Percentiles rank a stretch among this genome's conserved stretches.
These are phyloP conservation scores for Leucophenga montana DNA, from an alignment of 2,888 invertebrate genomes.

Conservation along the genomic window DNA sequence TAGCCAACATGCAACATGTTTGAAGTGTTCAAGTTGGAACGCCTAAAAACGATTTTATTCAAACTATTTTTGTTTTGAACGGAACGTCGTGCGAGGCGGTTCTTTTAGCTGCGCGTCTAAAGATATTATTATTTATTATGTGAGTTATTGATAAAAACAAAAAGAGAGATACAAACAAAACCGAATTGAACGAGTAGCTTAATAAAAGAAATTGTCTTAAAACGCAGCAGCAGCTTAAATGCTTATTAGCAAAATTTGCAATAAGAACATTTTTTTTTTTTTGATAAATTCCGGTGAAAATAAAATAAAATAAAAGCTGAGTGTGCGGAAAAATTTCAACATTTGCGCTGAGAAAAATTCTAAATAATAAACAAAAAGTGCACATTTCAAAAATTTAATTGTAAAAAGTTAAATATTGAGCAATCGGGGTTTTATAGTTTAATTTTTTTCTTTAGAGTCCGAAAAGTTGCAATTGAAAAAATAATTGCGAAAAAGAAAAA, in stretches of 20 bases:
- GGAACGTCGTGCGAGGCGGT: conserved; percentile 45
- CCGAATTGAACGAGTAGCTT: background rate
- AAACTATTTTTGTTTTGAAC: background rate
- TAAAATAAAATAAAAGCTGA: background rate
- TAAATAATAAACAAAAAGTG: no score
- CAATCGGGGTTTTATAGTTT: background rate
- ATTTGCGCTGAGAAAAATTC: background rate
- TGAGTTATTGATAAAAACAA: background rate
- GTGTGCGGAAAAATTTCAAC: background rate
- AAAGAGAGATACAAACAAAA: background rate
- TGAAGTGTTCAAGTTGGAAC: no score
- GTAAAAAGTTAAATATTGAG: background rate
- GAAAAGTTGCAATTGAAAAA: background rate
- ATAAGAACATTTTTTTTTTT: no score
- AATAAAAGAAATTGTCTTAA: background rate
- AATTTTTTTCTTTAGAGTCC: background rate
- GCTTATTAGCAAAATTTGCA: background rate
- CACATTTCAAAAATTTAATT: background rate
- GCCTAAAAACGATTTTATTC: no score
- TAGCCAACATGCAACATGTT: no score
- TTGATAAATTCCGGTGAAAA: background rate
- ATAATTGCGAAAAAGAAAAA: background rate
- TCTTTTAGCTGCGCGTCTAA: conserved; percentile 38
- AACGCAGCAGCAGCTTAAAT: background rate
- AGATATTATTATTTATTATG: no score